phyloP scores from a whole-genome alignment of 92 coral and sea anemone species.

The Siderastrea radians region DNA sequence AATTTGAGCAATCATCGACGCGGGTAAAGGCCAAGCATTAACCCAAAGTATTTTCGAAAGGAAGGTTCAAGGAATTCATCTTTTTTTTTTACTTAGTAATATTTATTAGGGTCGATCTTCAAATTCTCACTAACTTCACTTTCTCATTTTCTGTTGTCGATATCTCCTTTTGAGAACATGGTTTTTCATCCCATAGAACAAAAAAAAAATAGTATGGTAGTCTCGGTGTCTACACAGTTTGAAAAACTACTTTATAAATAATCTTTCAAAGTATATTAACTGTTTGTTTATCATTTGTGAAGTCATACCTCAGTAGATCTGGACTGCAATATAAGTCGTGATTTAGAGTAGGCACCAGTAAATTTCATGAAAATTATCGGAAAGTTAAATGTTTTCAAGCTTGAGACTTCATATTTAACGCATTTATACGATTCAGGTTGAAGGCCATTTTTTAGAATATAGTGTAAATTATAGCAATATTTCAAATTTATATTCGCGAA shows the following conservation, averaged over 20 bases:
- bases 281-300: too few relatives aligned
- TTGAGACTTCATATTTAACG: background rate
- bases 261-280: background rate
- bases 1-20: background rate
- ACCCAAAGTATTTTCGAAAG: background rate
- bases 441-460: background rate
- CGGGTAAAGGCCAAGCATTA: conserved; percentile 12
- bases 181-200: too few relatives aligned
- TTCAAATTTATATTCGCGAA: conserved; percentile 3
- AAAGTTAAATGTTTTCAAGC: background rate
- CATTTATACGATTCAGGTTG: background rate
- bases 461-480: background rate
- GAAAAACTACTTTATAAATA: background rate
- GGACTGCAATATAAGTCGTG: background rate
- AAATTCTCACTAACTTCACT: background rate
- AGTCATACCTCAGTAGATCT: background rate
- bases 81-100: background rate
- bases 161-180: background rate
- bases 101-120: background rate
- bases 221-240: too few relatives aligned
- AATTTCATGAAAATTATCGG: background rate
- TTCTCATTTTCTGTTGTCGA: background rate
- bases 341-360: background rate
- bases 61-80: background rate
- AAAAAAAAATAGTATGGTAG: too few relatives aligned